Base-by-base conservation (phyloP, 2,113 vertebrate genomes). In the Patagioenas fasciata region DNA sequence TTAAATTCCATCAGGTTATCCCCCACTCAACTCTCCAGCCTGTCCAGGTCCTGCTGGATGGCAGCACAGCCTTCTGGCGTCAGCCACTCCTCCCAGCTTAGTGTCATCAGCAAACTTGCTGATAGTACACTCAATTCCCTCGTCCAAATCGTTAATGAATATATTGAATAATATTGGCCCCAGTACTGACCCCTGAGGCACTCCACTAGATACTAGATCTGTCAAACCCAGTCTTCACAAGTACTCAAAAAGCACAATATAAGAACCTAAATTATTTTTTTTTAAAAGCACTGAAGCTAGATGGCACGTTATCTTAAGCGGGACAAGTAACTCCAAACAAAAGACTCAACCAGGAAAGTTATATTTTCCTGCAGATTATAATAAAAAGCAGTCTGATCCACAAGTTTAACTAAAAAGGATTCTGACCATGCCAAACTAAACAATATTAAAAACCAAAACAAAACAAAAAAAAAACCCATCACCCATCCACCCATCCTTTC, bases 401-500 rank as follows among this genome's bases (percentile, higher is more conserved):
- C 14, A 64, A 36, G 64, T 60, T 71, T 74, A 88, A 84, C 34
- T 38, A 48, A 73, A 47, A 73, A 24, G 19, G 7, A 6, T 90
- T 87, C 32, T 56, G 83, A 61, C 29, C 21, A 56, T 32, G 13
- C 21, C 47, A 71, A 92, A 81, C 11, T 3, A 78, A 95, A 82
- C 21, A 93, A 71, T 10, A 48, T 21, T 24, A 60, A 36, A 38
- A 62, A 11, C 24, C 36, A 15, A 10, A 16, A 15, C n/a, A 23
- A 36, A 2, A 34, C 29, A 75, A 29, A 50, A 26, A 19, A 20
- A 26, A 21, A 18, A 11, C 19, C 6, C 31, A 54, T 16, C 10
- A 77, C 4, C 2, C 10, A 77, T 4, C 2, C 13, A 13, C 13
- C 1, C 4, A 4, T 2, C 9, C 8, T 62, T 78, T 24, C 23